Evolutionary conservation across 2,888 invertebrate genomes (phyloP).

Genomic region (Lissocephala sabroskyi): DNA sequence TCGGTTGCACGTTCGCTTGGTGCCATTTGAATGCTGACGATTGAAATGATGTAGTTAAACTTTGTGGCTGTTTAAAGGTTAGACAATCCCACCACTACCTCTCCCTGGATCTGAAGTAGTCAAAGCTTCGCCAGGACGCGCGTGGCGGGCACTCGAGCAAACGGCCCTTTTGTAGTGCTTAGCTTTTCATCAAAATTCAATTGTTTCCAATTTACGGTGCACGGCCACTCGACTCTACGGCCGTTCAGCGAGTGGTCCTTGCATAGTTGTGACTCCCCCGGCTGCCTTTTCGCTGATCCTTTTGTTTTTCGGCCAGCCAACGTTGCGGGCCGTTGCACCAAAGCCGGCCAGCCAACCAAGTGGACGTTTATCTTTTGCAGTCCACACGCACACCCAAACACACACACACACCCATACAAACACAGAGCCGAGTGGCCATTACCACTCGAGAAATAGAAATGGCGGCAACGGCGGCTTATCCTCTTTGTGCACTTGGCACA

Average conservation of each 20-base stretch:
- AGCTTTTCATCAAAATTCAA: conserved; percentile 59
- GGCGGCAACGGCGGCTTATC: conserved; percentile 27
- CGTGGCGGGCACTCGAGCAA: not conserved
- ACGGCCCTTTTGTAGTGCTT: conserved; percentile 16
- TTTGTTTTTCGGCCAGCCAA: conserved; percentile 46
- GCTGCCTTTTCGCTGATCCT: conserved; percentile 48
- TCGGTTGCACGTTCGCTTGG: conserved; percentile 27
- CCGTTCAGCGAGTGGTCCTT: conserved; percentile 1
- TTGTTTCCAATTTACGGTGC: conserved; percentile 46
- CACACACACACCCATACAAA: conserved; percentile 13
- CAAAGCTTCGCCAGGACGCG: conserved; percentile 1
- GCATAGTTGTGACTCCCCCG: conserved; percentile 13
- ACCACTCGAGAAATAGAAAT: conserved; percentile 4
- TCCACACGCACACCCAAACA: conserved; percentile 20
- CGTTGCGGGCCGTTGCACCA: conserved; percentile 12
- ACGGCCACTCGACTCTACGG: conserved; percentile 39
- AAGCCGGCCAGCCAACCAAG: conserved; percentile 28
- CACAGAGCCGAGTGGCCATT: too few species aligned
- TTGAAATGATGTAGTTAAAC: conserved; percentile 22
- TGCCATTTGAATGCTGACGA: conserved; percentile 34
- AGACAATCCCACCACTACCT: too few species aligned
- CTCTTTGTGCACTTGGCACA: conserved; percentile 47
- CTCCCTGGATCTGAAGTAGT: not conserved
- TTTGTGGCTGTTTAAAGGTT: conserved; percentile 10
- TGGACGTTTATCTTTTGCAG: conserved; percentile 64